Evolutionary conservation across 2,797 vertebrate genomes (phyloP).

Genomic region (Enteromius viviparus): DNA sequence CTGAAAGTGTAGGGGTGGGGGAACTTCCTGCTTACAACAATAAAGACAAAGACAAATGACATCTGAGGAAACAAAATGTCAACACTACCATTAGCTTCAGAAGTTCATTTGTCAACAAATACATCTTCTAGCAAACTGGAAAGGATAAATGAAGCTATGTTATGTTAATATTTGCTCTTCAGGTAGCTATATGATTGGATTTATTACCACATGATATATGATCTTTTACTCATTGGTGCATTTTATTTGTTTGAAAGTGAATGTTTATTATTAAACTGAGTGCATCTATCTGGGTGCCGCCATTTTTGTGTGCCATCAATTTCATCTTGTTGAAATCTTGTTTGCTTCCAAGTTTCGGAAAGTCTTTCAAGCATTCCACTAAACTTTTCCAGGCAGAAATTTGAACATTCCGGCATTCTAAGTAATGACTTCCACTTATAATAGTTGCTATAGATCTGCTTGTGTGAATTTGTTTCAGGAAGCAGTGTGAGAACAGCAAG

Average conservation of each 20-base stretch:
- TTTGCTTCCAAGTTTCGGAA: background rate
- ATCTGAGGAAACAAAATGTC: slow-evolving; percentile 18
- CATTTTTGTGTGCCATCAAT: background rate
- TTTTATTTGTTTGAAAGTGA: background rate
- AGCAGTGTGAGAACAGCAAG: slow-evolving; percentile 3
- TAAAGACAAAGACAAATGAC: background rate
- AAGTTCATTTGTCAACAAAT: slow-evolving; percentile 8
- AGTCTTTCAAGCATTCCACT: background rate
- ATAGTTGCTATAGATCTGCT: background rate
- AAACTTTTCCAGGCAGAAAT: background rate
- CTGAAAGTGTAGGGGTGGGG: background rate
- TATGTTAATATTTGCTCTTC: background rate
- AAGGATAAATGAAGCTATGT: background rate
- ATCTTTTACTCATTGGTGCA: background rate
- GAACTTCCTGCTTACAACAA: background rate
- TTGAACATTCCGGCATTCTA: background rate
- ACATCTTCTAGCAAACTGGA: background rate
- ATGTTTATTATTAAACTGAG: background rate
- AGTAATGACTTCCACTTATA: background rate
- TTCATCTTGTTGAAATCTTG: background rate
- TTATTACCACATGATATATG: background rate
- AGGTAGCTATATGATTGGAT: background rate
- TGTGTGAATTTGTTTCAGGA: background rate
- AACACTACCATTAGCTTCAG: background rate
- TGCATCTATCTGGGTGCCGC: background rate